Percentiles rank a stretch among this genome's conserved stretches.
These are phyloP conservation scores for Erebia aethiops DNA, from an alignment of 2,888 invertebrate species.

Conservation along the genomic window DNA sequence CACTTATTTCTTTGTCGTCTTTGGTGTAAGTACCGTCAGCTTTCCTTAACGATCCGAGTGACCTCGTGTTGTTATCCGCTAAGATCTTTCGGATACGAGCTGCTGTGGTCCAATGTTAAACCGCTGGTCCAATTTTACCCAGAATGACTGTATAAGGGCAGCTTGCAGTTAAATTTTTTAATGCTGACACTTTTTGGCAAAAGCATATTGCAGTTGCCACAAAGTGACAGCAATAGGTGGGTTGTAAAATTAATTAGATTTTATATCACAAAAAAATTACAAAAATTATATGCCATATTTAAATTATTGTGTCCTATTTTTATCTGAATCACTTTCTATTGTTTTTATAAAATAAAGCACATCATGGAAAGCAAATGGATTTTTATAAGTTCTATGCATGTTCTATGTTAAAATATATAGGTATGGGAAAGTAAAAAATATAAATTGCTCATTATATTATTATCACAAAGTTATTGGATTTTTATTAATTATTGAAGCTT, in stretches of 20 bases:
- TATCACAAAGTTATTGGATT: not conserved
- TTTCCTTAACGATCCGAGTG: too few species aligned
- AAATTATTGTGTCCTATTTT: constrained; percentile 3
- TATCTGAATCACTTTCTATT: not conserved
- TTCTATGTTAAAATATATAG: not conserved
- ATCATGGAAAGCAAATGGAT: not conserved
- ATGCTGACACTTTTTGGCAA: too few species aligned
- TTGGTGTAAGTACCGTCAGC: too few species aligned
- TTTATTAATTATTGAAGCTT: not conserved
- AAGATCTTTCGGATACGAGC: too few species aligned
- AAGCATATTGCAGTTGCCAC: too few species aligned
- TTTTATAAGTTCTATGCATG: not conserved
- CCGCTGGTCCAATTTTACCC: too few species aligned
- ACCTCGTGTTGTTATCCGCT: too few species aligned
- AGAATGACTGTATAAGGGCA: too few species aligned
- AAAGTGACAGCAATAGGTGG: too few species aligned
- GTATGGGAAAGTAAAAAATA: not conserved
- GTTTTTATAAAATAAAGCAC: not conserved
- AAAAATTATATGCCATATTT: constrained; percentile 23
- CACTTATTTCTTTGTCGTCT: too few species aligned
- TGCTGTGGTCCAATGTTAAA: too few species aligned
- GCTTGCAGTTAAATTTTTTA: too few species aligned
- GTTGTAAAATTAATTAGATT: not conserved
- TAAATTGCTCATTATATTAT: constrained; percentile 1
- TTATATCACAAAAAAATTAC: not conserved